Percentiles rank a stretch among this genome's conserved stretches.
Conservation (phyloP, 2,888 invertebrate genomes). For the Drosophila melanocephala region DNA sequence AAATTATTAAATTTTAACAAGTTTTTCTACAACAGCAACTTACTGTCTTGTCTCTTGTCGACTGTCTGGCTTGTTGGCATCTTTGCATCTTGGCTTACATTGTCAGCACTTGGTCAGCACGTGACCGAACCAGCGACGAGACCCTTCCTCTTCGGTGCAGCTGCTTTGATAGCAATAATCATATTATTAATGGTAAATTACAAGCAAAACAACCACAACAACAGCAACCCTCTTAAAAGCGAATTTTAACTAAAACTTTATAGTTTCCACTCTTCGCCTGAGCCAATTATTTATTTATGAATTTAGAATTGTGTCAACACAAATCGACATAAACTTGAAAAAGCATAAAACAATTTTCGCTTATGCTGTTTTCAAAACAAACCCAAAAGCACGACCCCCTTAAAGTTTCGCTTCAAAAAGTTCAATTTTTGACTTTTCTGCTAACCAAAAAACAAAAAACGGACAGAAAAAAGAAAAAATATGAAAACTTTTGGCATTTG, state of each 20-base stretch:
- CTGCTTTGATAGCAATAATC: constrained; percentile 61
- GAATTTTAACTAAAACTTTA: constrained; percentile 1
- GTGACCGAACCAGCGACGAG: constrained; percentile 50
- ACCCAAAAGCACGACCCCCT: constrained; percentile 16
- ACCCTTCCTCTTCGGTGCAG: constrained; percentile 11
- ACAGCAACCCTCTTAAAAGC: background rate
- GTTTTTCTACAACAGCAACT: constrained; percentile 74
- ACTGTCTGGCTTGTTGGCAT: constrained; percentile 37
- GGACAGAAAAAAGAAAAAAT: background rate
- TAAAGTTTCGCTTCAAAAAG: constrained; percentile 29
- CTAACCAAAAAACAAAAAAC: constrained; percentile 15
- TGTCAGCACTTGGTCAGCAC: constrained; percentile 60
- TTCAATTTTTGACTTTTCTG: constrained; percentile 36
- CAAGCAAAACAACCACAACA: background rate
- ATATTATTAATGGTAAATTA: constrained; percentile 62
- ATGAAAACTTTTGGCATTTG: constrained; percentile 30
- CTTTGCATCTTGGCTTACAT: constrained; percentile 53
- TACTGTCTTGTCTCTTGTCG: constrained; percentile 41
- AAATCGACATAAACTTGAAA: constrained; percentile 15
- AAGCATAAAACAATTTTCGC: constrained; percentile 31
- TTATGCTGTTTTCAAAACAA: constrained; percentile 37
- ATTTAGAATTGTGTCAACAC: constrained; percentile 4
- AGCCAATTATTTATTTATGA: constrained; percentile 8
- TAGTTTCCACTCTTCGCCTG: background rate
- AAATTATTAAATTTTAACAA: constrained; percentile 82